Evolutionary conservation across 2,113 vertebrate genomes (phyloP).

Genomic region (Polypterus bichir): DNA sequence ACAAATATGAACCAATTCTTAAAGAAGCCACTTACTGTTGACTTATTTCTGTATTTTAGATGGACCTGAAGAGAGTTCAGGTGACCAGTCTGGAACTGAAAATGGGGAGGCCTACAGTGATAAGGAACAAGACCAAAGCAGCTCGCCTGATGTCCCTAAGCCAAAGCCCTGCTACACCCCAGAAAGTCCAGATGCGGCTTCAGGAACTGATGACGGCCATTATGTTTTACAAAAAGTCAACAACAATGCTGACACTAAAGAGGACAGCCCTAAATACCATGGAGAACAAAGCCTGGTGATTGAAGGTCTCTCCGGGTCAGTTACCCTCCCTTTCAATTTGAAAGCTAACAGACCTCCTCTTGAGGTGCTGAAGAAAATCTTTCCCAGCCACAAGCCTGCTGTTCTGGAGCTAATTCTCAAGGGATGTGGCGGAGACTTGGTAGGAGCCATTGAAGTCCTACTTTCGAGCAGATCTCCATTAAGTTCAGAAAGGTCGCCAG

Average conservation of each 20-base stretch:
- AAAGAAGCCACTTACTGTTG: too few species aligned
- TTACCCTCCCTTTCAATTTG: slow-evolving; percentile 77
- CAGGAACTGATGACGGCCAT: slow-evolving; percentile 58
- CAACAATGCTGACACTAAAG: slow-evolving; percentile 41
- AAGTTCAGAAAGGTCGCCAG: slow-evolving; percentile 45
- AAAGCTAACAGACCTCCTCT: slow-evolving; percentile 82
- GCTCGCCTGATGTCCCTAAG: slow-evolving; percentile 74
- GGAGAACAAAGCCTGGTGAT: slow-evolving; percentile 71
- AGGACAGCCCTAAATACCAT: slow-evolving; percentile 63
- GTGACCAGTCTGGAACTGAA: slow-evolving; percentile 58
- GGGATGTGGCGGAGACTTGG: slow-evolving; percentile 87
- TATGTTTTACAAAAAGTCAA: slow-evolving; percentile 57
- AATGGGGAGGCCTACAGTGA: slow-evolving; percentile 71
- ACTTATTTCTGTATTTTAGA: slow-evolving; percentile 43
- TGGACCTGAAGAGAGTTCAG: slow-evolving; percentile 58
- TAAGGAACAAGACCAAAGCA: slow-evolving; percentile 72
- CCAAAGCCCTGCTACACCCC: slow-evolving; percentile 68
- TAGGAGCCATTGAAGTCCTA: slow-evolving; percentile 87
- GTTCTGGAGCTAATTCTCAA: slow-evolving; percentile 91
- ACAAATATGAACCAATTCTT: too few species aligned
- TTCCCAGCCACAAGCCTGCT: slow-evolving; percentile 82
- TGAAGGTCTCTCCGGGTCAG: slow-evolving; percentile 74
- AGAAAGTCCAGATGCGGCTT: slow-evolving; percentile 65
- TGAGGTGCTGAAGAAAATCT: slow-evolving; percentile 91
- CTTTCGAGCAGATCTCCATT: slow-evolving; percentile 69